A percentile compares a stretch with the other conserved stretches of the same genome.
These are phyloP conservation scores for Nannoperca obscura DNA, from an alignment of 2,797 vertebrate genomes.

Conservation along the genomic window DNA sequence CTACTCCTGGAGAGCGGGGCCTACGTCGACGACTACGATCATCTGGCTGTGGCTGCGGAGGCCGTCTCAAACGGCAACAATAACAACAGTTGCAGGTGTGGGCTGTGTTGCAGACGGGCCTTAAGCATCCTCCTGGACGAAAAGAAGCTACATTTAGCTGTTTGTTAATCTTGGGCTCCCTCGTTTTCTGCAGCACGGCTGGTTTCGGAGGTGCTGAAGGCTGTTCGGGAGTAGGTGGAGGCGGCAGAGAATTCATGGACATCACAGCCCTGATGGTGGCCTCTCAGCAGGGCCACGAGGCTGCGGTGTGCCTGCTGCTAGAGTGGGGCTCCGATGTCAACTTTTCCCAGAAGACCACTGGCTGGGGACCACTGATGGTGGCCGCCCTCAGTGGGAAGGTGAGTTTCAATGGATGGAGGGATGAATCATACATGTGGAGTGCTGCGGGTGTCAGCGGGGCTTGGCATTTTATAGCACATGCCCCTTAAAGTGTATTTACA, in stretches of 20 bases:
- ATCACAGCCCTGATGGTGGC: conserved; percentile 93
- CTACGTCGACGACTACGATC: conserved; percentile 89
- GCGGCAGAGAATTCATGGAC: conserved; percentile 84
- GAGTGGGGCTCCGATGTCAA: conserved; percentile 96
- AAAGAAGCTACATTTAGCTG: too few relatives aligned
- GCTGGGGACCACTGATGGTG: conserved; percentile 95
- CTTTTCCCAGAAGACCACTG: conserved; percentile 87
- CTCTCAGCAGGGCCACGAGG: conserved; percentile 92
- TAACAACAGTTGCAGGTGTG: conserved; percentile 80
- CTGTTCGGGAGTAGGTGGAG: conserved; percentile 55
- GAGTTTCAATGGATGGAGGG: neutral
- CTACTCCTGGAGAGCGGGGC: conserved; percentile 93
- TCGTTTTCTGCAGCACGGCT: conserved; percentile 35
- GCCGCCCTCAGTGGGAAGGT: conserved; percentile 91
- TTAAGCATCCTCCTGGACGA: too few relatives aligned
- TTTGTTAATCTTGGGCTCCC: too few relatives aligned
- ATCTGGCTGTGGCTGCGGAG: conserved; percentile 83
- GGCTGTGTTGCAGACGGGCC: neutral
- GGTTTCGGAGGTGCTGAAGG: conserved; percentile 69
- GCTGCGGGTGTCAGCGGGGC: neutral
- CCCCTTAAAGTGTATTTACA: neutral
- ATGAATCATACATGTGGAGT: neutral
- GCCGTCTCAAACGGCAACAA: conserved; percentile 80
- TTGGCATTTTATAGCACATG: too few relatives aligned
- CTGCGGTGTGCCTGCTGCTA: conserved; percentile 87